These are phyloP conservation scores for Antennarius maculatus DNA, from an alignment of 2,797 vertebrate genomes.

Conservation along the genomic window DNA sequence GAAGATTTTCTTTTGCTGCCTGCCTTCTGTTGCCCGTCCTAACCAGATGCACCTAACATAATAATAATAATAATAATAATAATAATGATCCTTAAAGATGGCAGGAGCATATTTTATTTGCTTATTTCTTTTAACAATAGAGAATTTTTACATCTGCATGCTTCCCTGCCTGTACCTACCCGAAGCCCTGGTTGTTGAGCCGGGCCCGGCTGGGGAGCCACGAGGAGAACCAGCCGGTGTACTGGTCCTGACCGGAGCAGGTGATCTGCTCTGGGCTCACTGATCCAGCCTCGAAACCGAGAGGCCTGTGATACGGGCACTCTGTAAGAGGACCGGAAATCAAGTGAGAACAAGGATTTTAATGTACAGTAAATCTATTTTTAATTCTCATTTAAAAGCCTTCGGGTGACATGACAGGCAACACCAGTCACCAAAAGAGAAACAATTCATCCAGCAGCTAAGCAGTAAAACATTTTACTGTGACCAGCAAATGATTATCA, in stretches of 20 bases:
- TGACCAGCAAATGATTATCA: constrained; percentile 42
- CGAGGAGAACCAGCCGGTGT: constrained; percentile 95
- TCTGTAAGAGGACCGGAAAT: constrained; percentile 77
- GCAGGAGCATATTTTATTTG: background rate
- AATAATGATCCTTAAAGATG: constrained; percentile 25
- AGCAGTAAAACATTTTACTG: constrained; percentile 25
- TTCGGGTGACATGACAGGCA: constrained; percentile 7
- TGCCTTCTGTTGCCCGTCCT: constrained; percentile 7
- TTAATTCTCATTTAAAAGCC: background rate
- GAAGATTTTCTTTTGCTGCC: background rate
- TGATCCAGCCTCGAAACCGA: constrained; percentile 94
- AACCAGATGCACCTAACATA: constrained; percentile 5
- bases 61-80: background rate
- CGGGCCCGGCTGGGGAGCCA: constrained; percentile 93
- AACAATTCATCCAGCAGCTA: background rate
- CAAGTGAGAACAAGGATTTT: background rate
- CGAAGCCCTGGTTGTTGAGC: constrained; percentile 95
- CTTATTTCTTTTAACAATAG: too few relatives aligned
- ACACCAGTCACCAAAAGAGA: background rate
- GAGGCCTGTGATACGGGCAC: constrained; percentile 93
- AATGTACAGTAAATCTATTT: constrained; percentile 4
- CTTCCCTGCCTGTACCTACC: constrained; percentile 79
- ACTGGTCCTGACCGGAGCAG: constrained; percentile 95
- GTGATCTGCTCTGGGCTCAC: constrained; percentile 92
- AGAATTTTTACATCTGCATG: background rate